Evolutionary conservation across 2,113 vertebrate genomes (phyloP), one percentile per base, ranked within the genome.

Genomic region (Ageneiosus marmoratus): DNA sequence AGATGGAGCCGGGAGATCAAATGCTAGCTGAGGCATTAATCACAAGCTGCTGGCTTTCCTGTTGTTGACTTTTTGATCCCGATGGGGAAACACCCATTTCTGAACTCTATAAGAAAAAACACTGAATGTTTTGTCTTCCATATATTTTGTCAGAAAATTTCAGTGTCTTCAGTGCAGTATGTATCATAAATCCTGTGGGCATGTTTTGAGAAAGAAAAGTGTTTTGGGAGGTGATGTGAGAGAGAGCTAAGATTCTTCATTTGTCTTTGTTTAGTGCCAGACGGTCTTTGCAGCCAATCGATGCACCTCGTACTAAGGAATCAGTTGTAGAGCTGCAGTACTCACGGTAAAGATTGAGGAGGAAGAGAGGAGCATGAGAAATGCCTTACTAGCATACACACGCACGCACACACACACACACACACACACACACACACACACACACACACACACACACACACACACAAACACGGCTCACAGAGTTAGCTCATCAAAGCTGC

Each of bases 251-350:
- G 41, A 87, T 75, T 48, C 50, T 86, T 86, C 29, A 73, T 85
- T 89, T 89, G 85, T 86, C 85, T 85, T 83, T 84, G 44, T 70
- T 85, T 85, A 70, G 34, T 46, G 60, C 62, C 60, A 78, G 74
- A 83, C 65, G 51, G 69, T 84, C 79, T 81, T 76, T 81, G 78
- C 32, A 86, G 56, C 63, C 58, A 86, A 83, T 86, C 81, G 50
- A 83, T 88, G 81, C 1, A 24, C 70, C 60, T 80, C 80, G n/a
- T 63, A 32, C 27, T 62, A 29, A 65, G 50, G 77, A 77, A 73
- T 72, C 70, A 80, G 60, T 79, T 51, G 48, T 50, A 78, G 48
- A 27, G 12, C 65, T 62, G 77, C 56, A 55, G 77, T 32, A 53
- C 41, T 11, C 29, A 20, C 18, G 55, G 46, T 72, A 53, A 79